These are phyloP conservation scores for Pseudochromis fuscus DNA, from an alignment of 2,797 vertebrate genomes.

Conservation along the genomic window DNA sequence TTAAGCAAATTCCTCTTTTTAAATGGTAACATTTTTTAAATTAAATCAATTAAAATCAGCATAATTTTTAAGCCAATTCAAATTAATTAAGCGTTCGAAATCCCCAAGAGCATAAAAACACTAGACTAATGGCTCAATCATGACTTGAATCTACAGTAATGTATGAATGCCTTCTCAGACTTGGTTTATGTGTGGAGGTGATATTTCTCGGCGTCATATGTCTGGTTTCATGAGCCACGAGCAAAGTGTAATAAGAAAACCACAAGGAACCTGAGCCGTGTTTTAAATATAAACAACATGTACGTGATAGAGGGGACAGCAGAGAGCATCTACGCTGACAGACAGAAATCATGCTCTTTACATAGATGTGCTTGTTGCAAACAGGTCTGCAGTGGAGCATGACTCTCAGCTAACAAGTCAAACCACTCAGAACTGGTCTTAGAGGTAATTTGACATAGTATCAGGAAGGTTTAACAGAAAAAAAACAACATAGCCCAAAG, in stretches of 20 bases:
- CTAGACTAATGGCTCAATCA: constrained; percentile 38
- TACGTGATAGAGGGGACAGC: constrained; percentile 69
- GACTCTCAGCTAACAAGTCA: constrained; percentile 37
- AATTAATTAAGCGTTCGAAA: constrained; percentile 24
- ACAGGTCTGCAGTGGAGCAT: constrained; percentile 45
- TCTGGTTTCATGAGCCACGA: constrained; percentile 66
- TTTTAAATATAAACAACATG: constrained; percentile 83
- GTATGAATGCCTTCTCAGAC: constrained; percentile 74
- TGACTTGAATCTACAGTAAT: constrained; percentile 43
- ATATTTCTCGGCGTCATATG: constrained; percentile 66
- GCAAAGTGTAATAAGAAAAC: constrained; percentile 79
- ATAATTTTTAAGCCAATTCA: constrained; percentile 4
- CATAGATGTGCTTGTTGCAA: constrained; percentile 61
- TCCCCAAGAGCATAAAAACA: constrained; percentile 29
- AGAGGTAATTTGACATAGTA: constrained; percentile 47
- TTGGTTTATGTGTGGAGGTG: constrained; percentile 50
- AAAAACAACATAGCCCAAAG: constrained; percentile 48
- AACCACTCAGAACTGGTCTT: constrained; percentile 54
- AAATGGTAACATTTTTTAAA: constrained; percentile 29
- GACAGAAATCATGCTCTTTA: constrained; percentile 60
- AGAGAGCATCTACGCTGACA: constrained; percentile 68
- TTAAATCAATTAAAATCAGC: constrained; percentile 33
- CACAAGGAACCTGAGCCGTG: constrained; percentile 75
- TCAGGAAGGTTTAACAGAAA: constrained; percentile 63
- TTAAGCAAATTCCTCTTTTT: constrained; percentile 13